These are phyloP conservation scores for Stenotaenia linearis DNA, from an alignment of 2,888 invertebrate species.

Conservation along the genomic window DNA sequence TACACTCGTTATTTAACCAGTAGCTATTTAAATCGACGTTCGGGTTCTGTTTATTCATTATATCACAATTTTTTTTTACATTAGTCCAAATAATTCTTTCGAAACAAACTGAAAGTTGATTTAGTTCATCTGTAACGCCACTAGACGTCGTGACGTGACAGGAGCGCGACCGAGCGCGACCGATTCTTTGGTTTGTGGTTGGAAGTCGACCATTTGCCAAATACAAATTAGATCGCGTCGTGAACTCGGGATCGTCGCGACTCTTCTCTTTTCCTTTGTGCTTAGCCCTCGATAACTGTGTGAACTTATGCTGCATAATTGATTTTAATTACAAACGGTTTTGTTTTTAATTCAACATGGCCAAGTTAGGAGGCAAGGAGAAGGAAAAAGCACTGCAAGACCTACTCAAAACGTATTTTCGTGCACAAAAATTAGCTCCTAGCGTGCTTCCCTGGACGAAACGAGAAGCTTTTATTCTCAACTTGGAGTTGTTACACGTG, in stretches of 20 bases:
- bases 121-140: background rate
- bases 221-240: too few relatives aligned
- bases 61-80: background rate
- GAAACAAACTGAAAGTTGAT: too few relatives aligned
- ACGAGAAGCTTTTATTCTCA: conserved; percentile 63
- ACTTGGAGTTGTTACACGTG: conserved; percentile 59
- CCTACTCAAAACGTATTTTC: conserved; percentile 68
- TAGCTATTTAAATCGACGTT: too few relatives aligned
- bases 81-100: too few relatives aligned
- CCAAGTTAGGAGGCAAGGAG: conserved; percentile 50
- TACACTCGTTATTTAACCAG: background rate
- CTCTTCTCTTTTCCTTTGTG: too few relatives aligned
- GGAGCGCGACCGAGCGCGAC: too few relatives aligned
- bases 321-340: background rate
- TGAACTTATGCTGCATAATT: too few relatives aligned
- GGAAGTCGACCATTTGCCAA: too few relatives aligned
- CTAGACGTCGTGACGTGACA: too few relatives aligned
- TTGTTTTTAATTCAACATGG: background rate
- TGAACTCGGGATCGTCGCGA: too few relatives aligned
- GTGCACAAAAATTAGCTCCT: conserved; percentile 54
- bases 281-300: too few relatives aligned
- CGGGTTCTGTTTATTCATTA: background rate
- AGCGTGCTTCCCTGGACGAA: conserved; percentile 10
- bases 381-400: conserved; percentile 66
- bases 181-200: too few relatives aligned